A percentile compares a stretch with the other conserved stretches of the same genome.
These are phyloP conservation scores for Heliangelus exortis DNA, from an alignment of 2,797 vertebrate species.

Conservation along the genomic window DNA sequence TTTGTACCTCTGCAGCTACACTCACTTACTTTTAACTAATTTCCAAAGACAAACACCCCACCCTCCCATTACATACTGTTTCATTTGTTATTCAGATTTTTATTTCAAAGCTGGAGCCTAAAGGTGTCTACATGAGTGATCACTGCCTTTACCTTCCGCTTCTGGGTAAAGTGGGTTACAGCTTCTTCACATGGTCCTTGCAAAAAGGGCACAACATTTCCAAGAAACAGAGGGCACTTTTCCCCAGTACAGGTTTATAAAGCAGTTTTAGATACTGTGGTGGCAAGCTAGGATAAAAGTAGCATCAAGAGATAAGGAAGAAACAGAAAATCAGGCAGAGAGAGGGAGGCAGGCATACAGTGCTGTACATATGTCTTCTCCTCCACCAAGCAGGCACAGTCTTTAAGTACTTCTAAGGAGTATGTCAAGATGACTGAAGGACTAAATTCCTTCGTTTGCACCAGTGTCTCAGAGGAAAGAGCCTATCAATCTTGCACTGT, in stretches of 20 bases:
- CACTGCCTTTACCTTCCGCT: not conserved
- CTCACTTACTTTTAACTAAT: not conserved
- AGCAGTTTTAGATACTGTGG: not conserved
- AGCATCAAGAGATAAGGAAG: not conserved
- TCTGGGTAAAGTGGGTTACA: not conserved
- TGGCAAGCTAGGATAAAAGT: not conserved
- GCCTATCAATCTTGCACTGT: rapidly evolving
- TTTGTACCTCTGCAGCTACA: not conserved
- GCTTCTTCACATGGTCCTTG: not conserved
- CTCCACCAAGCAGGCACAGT: rapidly evolving
- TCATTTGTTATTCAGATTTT: not conserved
- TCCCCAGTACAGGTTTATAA: not conserved
- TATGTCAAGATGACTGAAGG: not conserved
- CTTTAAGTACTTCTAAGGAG: not conserved
- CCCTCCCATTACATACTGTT: rapidly evolving
- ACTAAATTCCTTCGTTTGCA: not conserved
- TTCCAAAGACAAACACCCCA: not conserved
- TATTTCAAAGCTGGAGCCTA: not conserved
- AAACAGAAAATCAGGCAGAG: not conserved
- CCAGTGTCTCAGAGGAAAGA: not conserved
- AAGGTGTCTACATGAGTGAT: not conserved
- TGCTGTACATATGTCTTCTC: rapidly evolving
- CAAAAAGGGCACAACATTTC: not conserved
- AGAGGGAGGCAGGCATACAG: not conserved
- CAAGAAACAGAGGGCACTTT: not conserved